phyloP scores from a whole-genome alignment of 1,140 invertebrate genomes.

The Dendroctonus valens region DNA sequence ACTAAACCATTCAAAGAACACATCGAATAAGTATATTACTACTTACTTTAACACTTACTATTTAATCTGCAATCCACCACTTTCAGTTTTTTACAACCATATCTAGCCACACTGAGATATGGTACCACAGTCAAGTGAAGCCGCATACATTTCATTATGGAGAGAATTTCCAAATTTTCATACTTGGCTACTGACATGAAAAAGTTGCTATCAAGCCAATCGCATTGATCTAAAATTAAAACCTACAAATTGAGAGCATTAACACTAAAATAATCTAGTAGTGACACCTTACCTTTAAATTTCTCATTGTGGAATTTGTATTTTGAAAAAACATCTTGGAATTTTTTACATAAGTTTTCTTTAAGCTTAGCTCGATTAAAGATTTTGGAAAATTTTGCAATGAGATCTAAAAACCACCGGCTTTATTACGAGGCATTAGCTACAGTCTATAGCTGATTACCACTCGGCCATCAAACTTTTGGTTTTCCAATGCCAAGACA shows the following conservation, averaged over 20 bases:
- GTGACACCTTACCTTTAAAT: constrained; percentile 39
- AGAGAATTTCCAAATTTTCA: constrained; percentile 42
- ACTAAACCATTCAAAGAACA: no score
- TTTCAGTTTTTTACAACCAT: constrained; percentile 43
- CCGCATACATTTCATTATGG: constrained; percentile 42
- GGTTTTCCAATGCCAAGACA: constrained; percentile 42
- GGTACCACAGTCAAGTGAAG: constrained; percentile 38
- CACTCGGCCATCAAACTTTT: constrained; percentile 30
- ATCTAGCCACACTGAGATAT: constrained; percentile 40
- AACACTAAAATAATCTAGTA: constrained; percentile 2
- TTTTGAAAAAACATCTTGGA: constrained; percentile 37
- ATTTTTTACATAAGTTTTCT: constrained; percentile 35
- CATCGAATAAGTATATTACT: no score
- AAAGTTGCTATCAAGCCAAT: constrained; percentile 38
- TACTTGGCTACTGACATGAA: constrained; percentile 43
- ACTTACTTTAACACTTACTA: constrained; percentile 13
- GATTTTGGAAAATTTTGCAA: constrained; percentile 35
- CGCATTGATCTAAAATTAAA: constrained; percentile 42
- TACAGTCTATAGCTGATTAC: constrained; percentile 24
- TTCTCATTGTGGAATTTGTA: constrained; percentile 31
- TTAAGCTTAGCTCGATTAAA: constrained; percentile 42
- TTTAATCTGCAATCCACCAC: constrained; percentile 41
- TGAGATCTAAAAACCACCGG: constrained; percentile 11
- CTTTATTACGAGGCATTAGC: not conserved
- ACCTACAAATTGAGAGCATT: constrained; percentile 32